Percentiles rank a stretch among this genome's conserved stretches.
Conservation (phyloP, 2,113 vertebrate species). For the Acanthisitta chloris region DNA sequence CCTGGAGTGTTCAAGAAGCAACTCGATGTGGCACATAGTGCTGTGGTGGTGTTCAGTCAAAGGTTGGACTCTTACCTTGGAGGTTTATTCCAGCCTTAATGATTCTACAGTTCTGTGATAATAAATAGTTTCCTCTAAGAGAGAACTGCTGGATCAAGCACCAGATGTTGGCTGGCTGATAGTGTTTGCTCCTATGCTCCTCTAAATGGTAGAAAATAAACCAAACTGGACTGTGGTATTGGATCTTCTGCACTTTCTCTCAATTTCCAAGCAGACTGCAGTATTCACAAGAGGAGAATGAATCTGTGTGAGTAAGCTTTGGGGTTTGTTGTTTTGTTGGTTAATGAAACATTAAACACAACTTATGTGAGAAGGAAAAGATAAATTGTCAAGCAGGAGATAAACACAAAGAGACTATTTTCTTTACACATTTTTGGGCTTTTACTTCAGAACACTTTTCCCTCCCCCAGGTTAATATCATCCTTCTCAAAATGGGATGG, state of each 20-base stretch:
- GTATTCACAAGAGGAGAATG: background rate
- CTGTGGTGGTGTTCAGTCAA: background rate
- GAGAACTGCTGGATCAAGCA: background rate
- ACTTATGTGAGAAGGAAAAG: background rate
- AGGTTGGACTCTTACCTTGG: background rate
- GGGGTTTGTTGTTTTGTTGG: background rate
- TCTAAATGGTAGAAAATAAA: background rate
- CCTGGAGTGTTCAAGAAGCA: background rate
- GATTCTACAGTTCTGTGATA: background rate
- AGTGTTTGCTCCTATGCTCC: background rate
- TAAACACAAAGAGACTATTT: background rate
- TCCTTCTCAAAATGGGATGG: background rate
- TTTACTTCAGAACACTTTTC: background rate
- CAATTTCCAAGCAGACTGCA: background rate
- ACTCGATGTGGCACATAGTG: no score
- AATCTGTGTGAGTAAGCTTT: background rate
- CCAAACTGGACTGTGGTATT: background rate
- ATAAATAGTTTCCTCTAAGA: conserved; percentile 1
- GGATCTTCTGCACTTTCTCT: background rate
- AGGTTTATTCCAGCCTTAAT: background rate
- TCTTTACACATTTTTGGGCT: background rate
- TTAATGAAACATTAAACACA: background rate
- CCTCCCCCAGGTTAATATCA: background rate
- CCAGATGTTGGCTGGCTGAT: background rate
- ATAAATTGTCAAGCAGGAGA: background rate